Percentiles rank a stretch among this genome's conserved stretches.
phyloP scores from a whole-genome alignment of 2,888 invertebrate species.

The Hyalella azteca region DNA sequence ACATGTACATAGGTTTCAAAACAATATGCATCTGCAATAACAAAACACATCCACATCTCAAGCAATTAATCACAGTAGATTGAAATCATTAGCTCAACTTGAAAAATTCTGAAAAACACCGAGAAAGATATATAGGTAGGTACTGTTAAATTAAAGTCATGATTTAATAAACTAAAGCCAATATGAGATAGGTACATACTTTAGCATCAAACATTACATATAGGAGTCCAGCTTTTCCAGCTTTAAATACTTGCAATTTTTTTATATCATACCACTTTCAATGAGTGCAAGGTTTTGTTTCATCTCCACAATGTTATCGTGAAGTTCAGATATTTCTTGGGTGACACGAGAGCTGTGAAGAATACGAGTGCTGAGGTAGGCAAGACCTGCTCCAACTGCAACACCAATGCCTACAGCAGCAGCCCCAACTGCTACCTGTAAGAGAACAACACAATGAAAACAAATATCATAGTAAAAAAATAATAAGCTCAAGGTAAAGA shows the following conservation, averaged over 20 bases:
- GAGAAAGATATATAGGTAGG: too few relatives aligned
- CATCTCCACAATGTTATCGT: slow-evolving; percentile 51
- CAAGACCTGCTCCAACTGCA: slow-evolving; percentile 50
- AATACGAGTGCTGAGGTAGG: slow-evolving; percentile 49
- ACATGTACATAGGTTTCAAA: too few relatives aligned
- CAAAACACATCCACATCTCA: not conserved
- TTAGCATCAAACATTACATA: too few relatives aligned
- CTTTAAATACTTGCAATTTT: too few relatives aligned
- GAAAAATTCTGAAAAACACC: too few relatives aligned
- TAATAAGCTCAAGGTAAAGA: not conserved
- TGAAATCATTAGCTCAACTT: too few relatives aligned
- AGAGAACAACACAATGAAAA: not conserved
- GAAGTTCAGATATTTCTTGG: slow-evolving; percentile 50
- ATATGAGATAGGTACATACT: too few relatives aligned
- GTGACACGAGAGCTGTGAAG: slow-evolving; percentile 52
- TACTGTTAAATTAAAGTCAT: too few relatives aligned
- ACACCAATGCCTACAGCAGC: slow-evolving; percentile 54
- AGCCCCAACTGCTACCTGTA: slow-evolving; percentile 45
- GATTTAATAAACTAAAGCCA: too few relatives aligned
- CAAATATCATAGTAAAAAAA: not conserved
- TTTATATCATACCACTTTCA: slow-evolving; percentile 51
- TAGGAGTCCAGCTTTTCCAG: too few relatives aligned
- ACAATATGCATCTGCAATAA: not conserved
- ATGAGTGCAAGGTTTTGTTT: slow-evolving; percentile 46
- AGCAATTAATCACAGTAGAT: too few relatives aligned